Percentiles rank a stretch among this genome's conserved stretches.
Evolutionary conservation across 2,888 invertebrate species (phyloP).

Genomic region (Chrysolina haemoptera): DNA sequence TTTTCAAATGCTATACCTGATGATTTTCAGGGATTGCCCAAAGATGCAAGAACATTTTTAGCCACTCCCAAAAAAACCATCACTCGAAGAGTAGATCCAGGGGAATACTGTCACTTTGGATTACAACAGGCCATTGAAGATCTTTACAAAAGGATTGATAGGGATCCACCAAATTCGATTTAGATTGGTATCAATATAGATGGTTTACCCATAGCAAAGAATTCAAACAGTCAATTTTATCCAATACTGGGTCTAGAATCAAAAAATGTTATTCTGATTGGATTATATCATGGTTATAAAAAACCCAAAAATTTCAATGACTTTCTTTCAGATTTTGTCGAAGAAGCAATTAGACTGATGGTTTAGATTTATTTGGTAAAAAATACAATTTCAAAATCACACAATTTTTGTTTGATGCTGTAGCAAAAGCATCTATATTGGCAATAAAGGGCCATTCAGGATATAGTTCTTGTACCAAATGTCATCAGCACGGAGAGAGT

Average conservation of each 20-base stretch:
- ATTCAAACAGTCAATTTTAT: conserved; percentile 20
- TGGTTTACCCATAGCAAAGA: conserved; percentile 26
- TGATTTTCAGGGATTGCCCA: conserved; percentile 20
- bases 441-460: conserved; percentile 31
- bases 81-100: conserved; percentile 12
- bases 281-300: conserved; percentile 30
- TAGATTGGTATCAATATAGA: conserved; percentile 25
- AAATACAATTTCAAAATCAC: conserved; percentile 15
- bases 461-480: conserved; percentile 39
- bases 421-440: conserved; percentile 28
- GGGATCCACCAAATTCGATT: conserved; percentile 8
- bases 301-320: conserved; percentile 29
- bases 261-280: conserved; percentile 26
- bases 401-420: conserved; percentile 28
- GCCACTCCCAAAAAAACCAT: conserved; percentile 18
- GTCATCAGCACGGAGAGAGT: conserved; percentile 35
- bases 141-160: conserved; percentile 6
- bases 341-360: conserved; percentile 13
- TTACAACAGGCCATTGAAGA: background rate
- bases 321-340: background rate
- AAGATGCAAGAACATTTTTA: conserved; percentile 14
- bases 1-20: conserved; percentile 1
- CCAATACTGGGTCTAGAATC: conserved; percentile 22
- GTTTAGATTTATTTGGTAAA: conserved; percentile 24
- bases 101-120: conserved; percentile 24